These are phyloP conservation scores for Pegea sp. DNA, from an alignment of 23 tunicate species.

Conservation along the genomic window DNA sequence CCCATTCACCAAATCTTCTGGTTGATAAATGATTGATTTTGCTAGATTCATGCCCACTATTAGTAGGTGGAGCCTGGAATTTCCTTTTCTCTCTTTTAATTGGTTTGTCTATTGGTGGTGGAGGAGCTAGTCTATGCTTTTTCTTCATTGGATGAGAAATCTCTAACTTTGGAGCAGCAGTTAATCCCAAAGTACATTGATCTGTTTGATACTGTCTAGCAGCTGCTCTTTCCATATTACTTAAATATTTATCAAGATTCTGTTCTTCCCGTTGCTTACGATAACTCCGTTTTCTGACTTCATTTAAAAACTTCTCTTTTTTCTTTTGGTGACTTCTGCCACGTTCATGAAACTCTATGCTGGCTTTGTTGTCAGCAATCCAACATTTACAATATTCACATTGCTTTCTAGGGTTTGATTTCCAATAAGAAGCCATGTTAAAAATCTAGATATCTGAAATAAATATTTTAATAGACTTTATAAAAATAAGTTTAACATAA, in stretches of 20 bases:
- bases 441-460: too few relatives aligned
- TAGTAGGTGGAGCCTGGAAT: background rate
- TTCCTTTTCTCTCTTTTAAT: background rate
- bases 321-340: constrained; percentile 84
- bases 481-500: too few relatives aligned
- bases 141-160: too few relatives aligned
- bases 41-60: too few relatives aligned
- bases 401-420: constrained; percentile 53
- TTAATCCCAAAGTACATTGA: too few relatives aligned
- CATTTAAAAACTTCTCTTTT: constrained; percentile 16
- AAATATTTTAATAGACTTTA: too few relatives aligned
- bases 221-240: background rate
- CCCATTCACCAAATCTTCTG: background rate
- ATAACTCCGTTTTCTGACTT: background rate
- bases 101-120: background rate
- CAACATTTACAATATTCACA: constrained; percentile 90
- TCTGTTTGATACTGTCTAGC: background rate
- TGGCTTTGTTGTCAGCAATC: constrained; percentile 74
- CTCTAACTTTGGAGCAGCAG: too few relatives aligned
- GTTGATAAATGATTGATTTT: too few relatives aligned
- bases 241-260: background rate
- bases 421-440: constrained; percentile 85
- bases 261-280: background rate
- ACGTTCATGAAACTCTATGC: constrained; percentile 82
- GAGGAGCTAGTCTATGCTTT: too few relatives aligned